Evolutionary conservation across 1,140 invertebrate species (phyloP), one percentile per base, ranked within the genome.

Genomic region (Colletes latitarsis): DNA sequence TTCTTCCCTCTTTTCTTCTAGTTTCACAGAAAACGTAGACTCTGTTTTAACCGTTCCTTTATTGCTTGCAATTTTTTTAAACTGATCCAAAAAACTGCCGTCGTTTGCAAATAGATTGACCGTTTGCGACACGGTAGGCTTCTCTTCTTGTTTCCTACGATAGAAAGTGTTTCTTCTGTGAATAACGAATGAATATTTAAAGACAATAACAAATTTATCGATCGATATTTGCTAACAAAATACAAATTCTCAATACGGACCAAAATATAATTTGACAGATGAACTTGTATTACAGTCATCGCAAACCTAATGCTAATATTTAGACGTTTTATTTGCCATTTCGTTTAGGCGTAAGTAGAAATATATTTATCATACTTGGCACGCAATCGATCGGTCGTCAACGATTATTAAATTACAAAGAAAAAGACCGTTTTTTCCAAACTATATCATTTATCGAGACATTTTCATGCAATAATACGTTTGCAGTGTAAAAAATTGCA

Each of bases 11-110:
- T 82, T 89, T 10, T 90, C 86, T 9, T 91, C 88, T 0, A 12
- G 9, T 77, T 90, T 91, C 2, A 43, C 77, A n/a, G 86, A 75
- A 17, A 72, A 60, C 1, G 46, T 53, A 9, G 85, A 58, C 3
- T 86, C 88, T 77, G 87, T 73, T 19, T 87, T 80, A 3, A 53
- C 21, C 9, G 74, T 75, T 55, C 58, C 70, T 75, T 90, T 91
- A 30, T 90, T 91, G 78, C 94, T 95, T 1, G 95, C 94, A 79
- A 97, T 94, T 89, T 95, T 96, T 85, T 96, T 96, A 89, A 96
- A 97, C 74, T 97, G 96, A 89, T 96, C 96, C 84, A 97, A 92
- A 89, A 97, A 97, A 85, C 95, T 96, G 8, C 97, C 97, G 93
- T 97, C 97, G 93, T 97, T 97, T 30, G 95, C 95, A 91, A 97